These are phyloP conservation scores for Hyles lineata DNA, from an alignment of 2,888 invertebrate genomes.

Conservation along the genomic window DNA sequence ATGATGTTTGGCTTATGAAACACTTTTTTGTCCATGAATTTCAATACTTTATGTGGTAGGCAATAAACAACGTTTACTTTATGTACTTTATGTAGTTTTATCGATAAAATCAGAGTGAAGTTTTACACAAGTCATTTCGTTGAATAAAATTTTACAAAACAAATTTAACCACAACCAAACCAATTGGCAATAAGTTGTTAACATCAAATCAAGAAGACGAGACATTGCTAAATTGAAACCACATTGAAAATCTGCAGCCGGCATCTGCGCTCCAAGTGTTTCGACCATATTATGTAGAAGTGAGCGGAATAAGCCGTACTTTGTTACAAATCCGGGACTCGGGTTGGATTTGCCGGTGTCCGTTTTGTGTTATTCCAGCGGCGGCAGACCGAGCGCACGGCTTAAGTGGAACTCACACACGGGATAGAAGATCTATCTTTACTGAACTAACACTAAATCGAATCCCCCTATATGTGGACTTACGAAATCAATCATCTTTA, in stretches of 20 bases:
- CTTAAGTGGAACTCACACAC: conserved; percentile 55
- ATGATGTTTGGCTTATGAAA: background rate
- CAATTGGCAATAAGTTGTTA: background rate
- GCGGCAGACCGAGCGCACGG: conserved; percentile 56
- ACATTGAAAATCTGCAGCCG: conserved; percentile 66
- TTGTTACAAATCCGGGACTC: conserved; percentile 78
- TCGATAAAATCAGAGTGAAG: no score
- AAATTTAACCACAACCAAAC: background rate
- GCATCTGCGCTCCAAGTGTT: conserved; percentile 66
- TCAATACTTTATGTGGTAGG: background rate
- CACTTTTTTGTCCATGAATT: background rate
- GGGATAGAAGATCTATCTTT: conserved; percentile 40
- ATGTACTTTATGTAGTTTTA: no score
- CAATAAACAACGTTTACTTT: background rate
- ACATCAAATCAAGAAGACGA: conserved; percentile 3
- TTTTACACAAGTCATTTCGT: no score
- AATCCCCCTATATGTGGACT: conserved; percentile 33
- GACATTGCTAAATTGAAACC: conserved; percentile 55
- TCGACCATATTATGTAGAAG: conserved; percentile 70
- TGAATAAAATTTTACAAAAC: background rate
- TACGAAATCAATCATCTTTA: conserved; percentile 26
- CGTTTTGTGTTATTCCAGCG: conserved; percentile 75
- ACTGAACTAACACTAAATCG: conserved; percentile 42
- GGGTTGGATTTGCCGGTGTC: conserved; percentile 76
- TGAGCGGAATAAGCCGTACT: conserved; percentile 72